Conservation (phyloP, 2,113 vertebrate species). For the Nettapus auritus region DNA sequence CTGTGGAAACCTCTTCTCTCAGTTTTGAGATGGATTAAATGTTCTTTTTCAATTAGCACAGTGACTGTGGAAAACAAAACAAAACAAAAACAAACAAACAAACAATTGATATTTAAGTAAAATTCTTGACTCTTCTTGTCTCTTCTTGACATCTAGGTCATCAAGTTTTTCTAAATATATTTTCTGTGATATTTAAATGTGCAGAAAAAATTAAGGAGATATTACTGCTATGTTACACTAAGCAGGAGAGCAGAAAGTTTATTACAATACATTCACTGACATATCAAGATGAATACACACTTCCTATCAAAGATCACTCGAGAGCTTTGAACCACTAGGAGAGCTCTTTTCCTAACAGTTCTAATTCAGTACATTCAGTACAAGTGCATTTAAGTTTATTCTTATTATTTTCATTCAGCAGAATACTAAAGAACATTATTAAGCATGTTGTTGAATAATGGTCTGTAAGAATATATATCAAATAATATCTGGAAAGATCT, state of each 20-base stretch:
- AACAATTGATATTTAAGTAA: neutral
- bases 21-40: neutral
- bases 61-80: fast-evolving
- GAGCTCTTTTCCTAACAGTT: neutral
- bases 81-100: too few species aligned
- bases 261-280: neutral
- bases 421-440: neutral
- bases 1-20: neutral
- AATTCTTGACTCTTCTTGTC: neutral
- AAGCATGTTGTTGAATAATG: neutral
- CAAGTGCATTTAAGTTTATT: neutral
- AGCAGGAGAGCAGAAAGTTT: neutral
- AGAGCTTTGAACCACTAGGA: neutral
- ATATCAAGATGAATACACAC: neutral
- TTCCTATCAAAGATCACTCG: neutral
- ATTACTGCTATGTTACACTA: neutral
- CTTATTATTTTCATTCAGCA: fast-evolving
- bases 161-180: neutral
- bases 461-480: neutral
- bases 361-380: neutral
- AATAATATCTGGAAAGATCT: neutral
- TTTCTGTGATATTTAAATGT: neutral
- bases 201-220: too few species aligned
- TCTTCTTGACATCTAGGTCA: fast-evolving
- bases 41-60: neutral